Conservation (phyloP, 2,113 vertebrate genomes). For the Mystacornis crossleyi region DNA sequence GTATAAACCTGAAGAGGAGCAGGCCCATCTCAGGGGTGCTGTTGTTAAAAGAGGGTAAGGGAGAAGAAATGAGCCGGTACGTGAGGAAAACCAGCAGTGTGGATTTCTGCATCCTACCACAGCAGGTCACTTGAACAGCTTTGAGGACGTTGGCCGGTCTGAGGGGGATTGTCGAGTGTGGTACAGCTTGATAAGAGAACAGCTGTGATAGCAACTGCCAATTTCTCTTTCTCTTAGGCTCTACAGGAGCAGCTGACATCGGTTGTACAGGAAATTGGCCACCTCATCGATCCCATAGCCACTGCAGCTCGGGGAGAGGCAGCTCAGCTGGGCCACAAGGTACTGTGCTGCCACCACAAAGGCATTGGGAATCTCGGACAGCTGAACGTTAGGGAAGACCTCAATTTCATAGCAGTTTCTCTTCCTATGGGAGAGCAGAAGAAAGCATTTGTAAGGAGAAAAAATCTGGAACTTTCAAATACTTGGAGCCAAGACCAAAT, state of each 20-base stretch:
- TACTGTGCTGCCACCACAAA: neutral
- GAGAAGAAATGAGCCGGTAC: neutral
- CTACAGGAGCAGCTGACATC: slow-evolving; percentile 97
- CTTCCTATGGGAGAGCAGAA: neutral
- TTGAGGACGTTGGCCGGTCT: neutral
- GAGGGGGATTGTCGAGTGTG: neutral
- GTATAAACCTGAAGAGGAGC: neutral
- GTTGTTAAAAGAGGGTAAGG: neutral
- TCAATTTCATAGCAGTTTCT: neutral
- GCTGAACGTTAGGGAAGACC: neutral
- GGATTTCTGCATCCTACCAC: neutral
- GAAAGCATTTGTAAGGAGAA: neutral
- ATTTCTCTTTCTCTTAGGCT: slow-evolving; percentile 77
- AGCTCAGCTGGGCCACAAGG: slow-evolving; percentile 98
- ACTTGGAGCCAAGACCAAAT: neutral
- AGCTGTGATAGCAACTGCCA: neutral
- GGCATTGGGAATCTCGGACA: neutral
- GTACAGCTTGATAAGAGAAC: neutral
- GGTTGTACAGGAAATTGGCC: slow-evolving; percentile 95
- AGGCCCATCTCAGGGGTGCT: neutral
- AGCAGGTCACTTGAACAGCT: neutral
- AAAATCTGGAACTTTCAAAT: neutral
- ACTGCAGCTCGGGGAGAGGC: slow-evolving; percentile 93
- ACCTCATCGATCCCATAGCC: slow-evolving; percentile 94
- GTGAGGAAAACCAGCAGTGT: accelerated